A percentile compares a stretch with the other conserved stretches of the same genome.
phyloP scores from a whole-genome alignment of 1,140 invertebrate genomes.

The Daktulosphaira vitifoliae region DNA sequence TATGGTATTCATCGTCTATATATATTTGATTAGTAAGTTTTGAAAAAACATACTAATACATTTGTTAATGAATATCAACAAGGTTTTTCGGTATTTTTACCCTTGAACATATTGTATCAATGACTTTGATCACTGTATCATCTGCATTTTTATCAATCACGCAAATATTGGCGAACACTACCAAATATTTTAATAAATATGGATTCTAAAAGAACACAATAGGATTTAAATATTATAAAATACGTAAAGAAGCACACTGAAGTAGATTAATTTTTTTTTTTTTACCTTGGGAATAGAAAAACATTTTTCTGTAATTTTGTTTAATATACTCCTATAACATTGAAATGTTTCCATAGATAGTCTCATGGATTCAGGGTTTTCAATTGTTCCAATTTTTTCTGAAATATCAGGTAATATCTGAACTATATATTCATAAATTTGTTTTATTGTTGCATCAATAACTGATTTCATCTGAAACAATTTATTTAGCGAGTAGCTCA shows the following conservation, averaged over 20 bases:
- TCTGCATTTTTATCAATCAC: background rate
- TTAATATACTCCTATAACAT: constrained; percentile 12
- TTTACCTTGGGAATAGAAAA: constrained; percentile 16
- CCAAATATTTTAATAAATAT: background rate
- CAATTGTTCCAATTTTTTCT: background rate
- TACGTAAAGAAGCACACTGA: no score
- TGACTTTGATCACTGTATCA: no score
- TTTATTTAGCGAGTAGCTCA: no score
- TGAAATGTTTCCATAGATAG: background rate
- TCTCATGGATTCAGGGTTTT: background rate
- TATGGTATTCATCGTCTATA: no score
- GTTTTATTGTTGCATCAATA: background rate
- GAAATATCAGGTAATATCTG: background rate
- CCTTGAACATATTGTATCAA: no score
- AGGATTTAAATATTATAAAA: background rate
- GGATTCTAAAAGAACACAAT: background rate
- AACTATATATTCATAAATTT: background rate
- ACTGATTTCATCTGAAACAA: background rate
- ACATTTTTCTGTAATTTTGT: background rate
- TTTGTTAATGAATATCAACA: no score
- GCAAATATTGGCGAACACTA: background rate
- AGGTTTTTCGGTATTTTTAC: no score
- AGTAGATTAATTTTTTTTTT: no score
- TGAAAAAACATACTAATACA: no score
- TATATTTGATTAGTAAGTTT: no score